These are phyloP conservation scores for Scaeva pyrastri DNA, from an alignment of 2,888 invertebrate species.

Conservation along the genomic window DNA sequence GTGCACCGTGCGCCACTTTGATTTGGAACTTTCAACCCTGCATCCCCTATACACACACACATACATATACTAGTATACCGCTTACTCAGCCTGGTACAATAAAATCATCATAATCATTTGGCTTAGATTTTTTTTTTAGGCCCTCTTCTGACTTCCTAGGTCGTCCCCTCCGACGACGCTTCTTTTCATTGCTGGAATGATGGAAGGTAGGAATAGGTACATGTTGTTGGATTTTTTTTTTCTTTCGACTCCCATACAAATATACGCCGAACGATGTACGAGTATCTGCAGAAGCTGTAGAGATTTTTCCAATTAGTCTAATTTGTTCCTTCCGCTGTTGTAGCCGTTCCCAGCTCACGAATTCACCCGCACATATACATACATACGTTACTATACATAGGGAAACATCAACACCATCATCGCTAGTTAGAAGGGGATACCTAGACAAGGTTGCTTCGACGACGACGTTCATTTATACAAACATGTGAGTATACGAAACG, in stretches of 20 bases:
- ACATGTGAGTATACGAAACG: not conserved
- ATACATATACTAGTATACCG: not conserved
- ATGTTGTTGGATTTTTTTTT: constrained; percentile 37
- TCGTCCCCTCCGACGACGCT: not conserved
- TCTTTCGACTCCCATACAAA: constrained; percentile 15
- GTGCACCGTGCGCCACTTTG: constrained; percentile 49
- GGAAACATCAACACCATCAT: not conserved
- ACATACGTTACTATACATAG: not conserved
- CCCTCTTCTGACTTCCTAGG: not conserved
- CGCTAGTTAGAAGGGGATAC: not conserved
- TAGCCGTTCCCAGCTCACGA: constrained; percentile 56
- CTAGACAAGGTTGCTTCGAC: not conserved
- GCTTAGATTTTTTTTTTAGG: constrained; percentile 58
- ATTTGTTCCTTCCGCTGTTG: constrained; percentile 77
- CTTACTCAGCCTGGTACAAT: constrained; percentile 68
- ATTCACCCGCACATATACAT: constrained; percentile 12
- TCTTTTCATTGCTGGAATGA: not conserved
- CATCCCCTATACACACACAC: constrained; percentile 15
- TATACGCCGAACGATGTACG: constrained; percentile 9
- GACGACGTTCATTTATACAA: too few species aligned
- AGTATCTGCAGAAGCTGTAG: constrained; percentile 63
- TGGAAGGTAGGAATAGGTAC: not conserved
- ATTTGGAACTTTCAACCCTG: constrained; percentile 72
- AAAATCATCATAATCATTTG: constrained; percentile 74
- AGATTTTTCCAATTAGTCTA: constrained; percentile 77